These are phyloP conservation scores for Andrena chrysosceles DNA, from an alignment of 2,888 invertebrate species.

Conservation along the genomic window DNA sequence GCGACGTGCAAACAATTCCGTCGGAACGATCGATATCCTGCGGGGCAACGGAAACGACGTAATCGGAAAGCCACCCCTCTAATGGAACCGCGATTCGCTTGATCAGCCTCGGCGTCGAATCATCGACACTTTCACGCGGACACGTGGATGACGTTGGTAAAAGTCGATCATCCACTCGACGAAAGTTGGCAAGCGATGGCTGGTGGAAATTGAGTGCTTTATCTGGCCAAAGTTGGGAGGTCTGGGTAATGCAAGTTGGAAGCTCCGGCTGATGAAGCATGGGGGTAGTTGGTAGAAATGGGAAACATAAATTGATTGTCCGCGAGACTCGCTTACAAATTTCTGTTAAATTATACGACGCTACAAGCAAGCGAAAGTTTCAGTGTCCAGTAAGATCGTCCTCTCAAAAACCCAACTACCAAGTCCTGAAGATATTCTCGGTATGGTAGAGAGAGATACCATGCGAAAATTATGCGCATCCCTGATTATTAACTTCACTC, in stretches of 20 bases:
- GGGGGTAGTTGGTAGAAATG: not conserved
- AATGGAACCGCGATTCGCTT: not conserved
- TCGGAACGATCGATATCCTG: constrained; percentile 37
- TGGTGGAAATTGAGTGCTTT: not conserved
- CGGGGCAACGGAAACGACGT: constrained; percentile 27
- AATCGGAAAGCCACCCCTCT: constrained; percentile 18
- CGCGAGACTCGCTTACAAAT: no score
- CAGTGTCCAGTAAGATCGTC: not conserved
- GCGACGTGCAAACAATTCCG: constrained; percentile 49
- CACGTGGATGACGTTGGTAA: not conserved
- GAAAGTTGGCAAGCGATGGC: not conserved
- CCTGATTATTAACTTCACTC: constrained; percentile 1
- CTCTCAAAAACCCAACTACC: not conserved
- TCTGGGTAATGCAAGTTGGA: not conserved
- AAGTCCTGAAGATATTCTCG: not conserved
- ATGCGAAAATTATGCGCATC: not conserved
- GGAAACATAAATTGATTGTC: no score
- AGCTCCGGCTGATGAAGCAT: not conserved
- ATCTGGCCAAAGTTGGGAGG: not conserved
- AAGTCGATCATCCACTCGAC: not conserved
- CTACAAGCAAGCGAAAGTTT: not conserved
- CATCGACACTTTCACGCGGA: not conserved
- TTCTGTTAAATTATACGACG: not conserved
- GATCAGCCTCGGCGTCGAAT: not conserved
- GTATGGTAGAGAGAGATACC: not conserved